Evolutionary conservation across 2,797 vertebrate genomes (phyloP).

Genomic region (Xerus rutilus): DNA sequence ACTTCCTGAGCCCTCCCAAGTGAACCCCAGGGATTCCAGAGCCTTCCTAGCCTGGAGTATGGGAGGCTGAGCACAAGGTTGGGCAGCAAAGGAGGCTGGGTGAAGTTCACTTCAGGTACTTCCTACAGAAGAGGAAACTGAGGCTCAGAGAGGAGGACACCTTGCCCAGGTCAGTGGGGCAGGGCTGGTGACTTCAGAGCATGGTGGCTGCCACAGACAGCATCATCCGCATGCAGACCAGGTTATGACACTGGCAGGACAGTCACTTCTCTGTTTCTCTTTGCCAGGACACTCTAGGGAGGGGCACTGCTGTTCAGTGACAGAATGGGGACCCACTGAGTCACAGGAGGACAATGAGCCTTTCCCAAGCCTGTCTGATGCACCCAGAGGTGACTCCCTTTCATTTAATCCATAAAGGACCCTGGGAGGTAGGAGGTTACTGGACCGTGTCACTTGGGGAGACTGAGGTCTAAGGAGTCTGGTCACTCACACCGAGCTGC

Average conservation of each 20-base stretch:
- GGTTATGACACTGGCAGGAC: neutral
- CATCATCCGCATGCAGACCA: too few relatives aligned
- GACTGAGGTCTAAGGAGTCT: neutral
- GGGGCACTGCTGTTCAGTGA: neutral
- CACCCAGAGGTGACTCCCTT: neutral
- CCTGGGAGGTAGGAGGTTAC: neutral
- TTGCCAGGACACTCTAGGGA: neutral
- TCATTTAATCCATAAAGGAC: conserved; percentile 4
- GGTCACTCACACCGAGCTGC: neutral
- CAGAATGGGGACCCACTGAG: conserved; percentile 29
- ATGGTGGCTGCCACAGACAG: neutral
- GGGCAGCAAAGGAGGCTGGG: neutral
- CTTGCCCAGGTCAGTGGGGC: neutral
- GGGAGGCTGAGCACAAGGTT: neutral
- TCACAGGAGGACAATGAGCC: conserved; percentile 1
- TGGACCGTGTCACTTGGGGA: neutral
- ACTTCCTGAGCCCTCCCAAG: neutral
- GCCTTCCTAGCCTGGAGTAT: neutral
- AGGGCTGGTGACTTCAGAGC: neutral
- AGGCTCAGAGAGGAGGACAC: neutral
- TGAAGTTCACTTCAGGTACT: too few relatives aligned
- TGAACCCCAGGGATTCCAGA: neutral
- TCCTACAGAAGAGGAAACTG: conserved; percentile 3
- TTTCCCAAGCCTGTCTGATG: neutral
- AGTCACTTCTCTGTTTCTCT: neutral